phyloP scores from a whole-genome alignment of 2,888 invertebrate species.

The Tetranychus truncatus region DNA sequence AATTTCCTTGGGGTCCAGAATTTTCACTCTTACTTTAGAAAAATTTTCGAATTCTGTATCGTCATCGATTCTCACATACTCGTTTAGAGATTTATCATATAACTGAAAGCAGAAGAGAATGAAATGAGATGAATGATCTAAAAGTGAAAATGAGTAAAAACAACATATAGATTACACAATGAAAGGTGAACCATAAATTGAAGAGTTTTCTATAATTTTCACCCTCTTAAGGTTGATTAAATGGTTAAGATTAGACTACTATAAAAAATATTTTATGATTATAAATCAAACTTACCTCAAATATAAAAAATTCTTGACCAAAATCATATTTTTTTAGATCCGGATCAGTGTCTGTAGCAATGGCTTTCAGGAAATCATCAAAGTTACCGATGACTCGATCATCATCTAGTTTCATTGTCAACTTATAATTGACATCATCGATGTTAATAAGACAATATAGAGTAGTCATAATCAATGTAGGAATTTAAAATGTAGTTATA shows the following conservation, averaged over 20 bases:
- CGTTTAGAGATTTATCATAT: background rate
- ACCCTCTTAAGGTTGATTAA: too few relatives aligned
- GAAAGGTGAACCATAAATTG: background rate
- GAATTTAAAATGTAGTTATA: too few relatives aligned
- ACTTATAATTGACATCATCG: conserved; percentile 5
- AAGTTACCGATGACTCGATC: background rate
- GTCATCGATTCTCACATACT: background rate
- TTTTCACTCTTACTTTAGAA: background rate
- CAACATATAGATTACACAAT: background rate
- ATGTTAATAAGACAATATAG: background rate
- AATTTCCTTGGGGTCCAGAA: background rate
- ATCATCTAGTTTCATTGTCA: background rate
- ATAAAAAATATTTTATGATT: too few relatives aligned
- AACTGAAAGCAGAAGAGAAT: background rate
- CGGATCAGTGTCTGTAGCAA: background rate
- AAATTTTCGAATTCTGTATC: background rate
- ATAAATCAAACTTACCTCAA: background rate
- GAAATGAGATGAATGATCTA: background rate
- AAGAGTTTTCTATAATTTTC: too few relatives aligned
- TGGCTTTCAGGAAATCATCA: background rate
- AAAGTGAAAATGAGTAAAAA: background rate
- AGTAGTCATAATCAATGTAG: background rate
- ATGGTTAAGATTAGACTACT: too few relatives aligned
- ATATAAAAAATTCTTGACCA: background rate
- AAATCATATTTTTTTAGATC: conserved; percentile 7